phyloP scores from a whole-genome alignment of 2,888 invertebrate species.

The Mythimna vitellina region DNA sequence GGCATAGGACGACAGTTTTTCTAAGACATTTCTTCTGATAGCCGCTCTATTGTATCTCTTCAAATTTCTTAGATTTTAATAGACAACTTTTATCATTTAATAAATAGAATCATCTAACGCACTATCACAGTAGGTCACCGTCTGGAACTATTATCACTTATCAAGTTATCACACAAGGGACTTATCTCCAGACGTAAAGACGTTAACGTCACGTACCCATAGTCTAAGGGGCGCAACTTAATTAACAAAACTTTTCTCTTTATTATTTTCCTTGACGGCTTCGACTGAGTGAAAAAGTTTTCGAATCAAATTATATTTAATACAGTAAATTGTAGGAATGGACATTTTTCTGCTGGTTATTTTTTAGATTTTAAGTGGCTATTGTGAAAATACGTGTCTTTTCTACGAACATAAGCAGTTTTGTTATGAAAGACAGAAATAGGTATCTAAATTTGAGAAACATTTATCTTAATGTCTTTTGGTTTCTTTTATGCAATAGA shows the following conservation, averaged over 20 bases:
- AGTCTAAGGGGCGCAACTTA: constrained; percentile 20
- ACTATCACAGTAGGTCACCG: constrained; percentile 25
- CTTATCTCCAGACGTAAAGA: constrained; percentile 32
- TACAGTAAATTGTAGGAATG: constrained; percentile 29
- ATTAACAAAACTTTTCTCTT: constrained; percentile 52
- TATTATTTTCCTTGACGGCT: constrained; percentile 44
- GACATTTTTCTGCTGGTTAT: not conserved
- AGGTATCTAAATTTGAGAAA: constrained; percentile 5
- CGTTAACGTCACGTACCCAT: constrained; percentile 21
- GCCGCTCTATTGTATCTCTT: too few relatives aligned
- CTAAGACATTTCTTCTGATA: too few relatives aligned
- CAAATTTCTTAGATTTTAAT: too few relatives aligned
- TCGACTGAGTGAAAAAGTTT: constrained; percentile 45
- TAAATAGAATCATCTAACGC: constrained; percentile 16
- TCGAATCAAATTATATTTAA: constrained; percentile 41
- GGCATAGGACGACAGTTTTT: too few relatives aligned
- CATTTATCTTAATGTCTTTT: not conserved
- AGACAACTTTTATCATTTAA: not conserved
- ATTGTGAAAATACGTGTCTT: constrained; percentile 16
- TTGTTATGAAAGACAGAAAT: not conserved
- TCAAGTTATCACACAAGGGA: constrained; percentile 22
- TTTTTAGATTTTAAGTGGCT: not conserved
- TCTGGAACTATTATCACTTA: constrained; percentile 28
- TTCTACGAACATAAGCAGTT: not conserved
- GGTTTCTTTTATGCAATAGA: constrained; percentile 19